Evolutionary conservation across 2,797 vertebrate species (phyloP).

Genomic region (Cheirogaleus major): DNA sequence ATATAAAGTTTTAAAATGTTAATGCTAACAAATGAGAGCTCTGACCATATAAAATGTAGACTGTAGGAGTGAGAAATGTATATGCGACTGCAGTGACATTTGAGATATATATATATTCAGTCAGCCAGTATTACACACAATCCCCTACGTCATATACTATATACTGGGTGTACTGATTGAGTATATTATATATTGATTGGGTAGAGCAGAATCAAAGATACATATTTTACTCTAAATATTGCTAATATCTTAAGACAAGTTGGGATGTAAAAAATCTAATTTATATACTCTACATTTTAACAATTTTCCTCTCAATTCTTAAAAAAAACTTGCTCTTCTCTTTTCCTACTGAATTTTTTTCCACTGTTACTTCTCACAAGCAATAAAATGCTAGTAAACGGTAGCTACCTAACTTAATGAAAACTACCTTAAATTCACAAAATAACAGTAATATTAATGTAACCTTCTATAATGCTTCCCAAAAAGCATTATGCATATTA

Average conservation of each 20-base stretch:
- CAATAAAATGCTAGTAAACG: conserved; percentile 46
- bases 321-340: neutral
- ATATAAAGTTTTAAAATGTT: conserved; percentile 15
- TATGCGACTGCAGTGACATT: neutral
- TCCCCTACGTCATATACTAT: neutral
- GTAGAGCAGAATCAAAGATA: conserved; percentile 17
- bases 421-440: neutral
- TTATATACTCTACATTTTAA: neutral
- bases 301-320: conserved; percentile 9
- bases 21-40: conserved; percentile 35
- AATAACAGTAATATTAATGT: neutral
- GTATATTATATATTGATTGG: neutral
- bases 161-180: neutral
- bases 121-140: neutral
- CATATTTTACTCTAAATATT: neutral
- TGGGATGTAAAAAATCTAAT: neutral
- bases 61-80: neutral
- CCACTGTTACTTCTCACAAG: neutral
- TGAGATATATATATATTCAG: neutral
- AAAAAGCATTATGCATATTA: neutral
- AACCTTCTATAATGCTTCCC: neutral
- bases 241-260: neutral
- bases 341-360: neutral
- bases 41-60: neutral
- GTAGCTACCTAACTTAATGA: conserved; percentile 18